Evolutionary conservation across 1,140 invertebrate species (phyloP).

Genomic region (Cherax quadricarinatus): DNA sequence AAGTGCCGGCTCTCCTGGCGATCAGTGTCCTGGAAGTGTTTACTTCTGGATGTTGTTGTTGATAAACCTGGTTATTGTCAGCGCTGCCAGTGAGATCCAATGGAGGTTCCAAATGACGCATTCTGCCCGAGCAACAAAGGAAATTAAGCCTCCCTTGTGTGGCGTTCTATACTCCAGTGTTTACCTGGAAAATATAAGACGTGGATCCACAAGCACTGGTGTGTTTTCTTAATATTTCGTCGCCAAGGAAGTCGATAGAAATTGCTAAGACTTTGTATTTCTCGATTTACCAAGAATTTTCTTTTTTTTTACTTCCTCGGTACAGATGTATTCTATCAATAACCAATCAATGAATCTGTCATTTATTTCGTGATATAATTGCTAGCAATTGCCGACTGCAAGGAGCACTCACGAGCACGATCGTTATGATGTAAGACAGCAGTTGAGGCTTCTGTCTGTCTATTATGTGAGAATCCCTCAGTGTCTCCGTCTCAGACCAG

Average conservation of each 20-base stretch:
- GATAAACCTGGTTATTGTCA: constrained; percentile 41
- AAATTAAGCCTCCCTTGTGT: constrained; percentile 59
- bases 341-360: no score
- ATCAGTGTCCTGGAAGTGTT: constrained; percentile 38
- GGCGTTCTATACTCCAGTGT: constrained; percentile 49
- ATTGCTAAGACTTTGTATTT: not conserved
- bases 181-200: constrained; percentile 49
- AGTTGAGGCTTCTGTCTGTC: no score
- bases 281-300: no score
- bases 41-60: constrained; percentile 31
- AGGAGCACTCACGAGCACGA: no score
- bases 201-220: not conserved
- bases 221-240: constrained; percentile 48
- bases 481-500: no score
- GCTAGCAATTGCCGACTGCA: no score
- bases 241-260: not conserved
- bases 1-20: constrained; percentile 25
- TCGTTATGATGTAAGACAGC: no score
- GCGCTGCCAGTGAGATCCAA: constrained; percentile 8
- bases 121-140: constrained; percentile 47
- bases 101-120: constrained; percentile 33
- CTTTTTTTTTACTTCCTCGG: no score
- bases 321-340: no score
- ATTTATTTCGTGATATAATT: no score
- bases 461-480: no score